Conservation (phyloP, 2,113 vertebrate genomes). For the Psilopogon haemacephalus region DNA sequence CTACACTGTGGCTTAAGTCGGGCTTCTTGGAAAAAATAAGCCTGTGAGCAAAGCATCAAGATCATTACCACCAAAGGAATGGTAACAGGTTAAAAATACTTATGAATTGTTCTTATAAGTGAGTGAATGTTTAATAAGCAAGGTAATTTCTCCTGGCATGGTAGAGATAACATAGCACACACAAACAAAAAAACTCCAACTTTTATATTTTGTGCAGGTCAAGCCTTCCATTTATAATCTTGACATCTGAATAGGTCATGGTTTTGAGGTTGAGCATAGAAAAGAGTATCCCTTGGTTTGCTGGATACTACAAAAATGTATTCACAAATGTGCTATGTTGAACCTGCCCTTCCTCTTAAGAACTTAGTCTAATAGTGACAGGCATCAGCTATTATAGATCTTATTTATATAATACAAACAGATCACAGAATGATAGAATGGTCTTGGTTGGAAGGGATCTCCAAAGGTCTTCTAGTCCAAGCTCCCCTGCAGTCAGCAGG, state of each 20-base stretch:
- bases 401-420: too few relatives aligned
- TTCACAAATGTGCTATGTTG: not conserved
- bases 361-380: not conserved
- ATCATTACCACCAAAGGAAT: not conserved
- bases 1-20: not conserved
- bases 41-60: not conserved
- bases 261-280: not conserved
- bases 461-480: too few relatives aligned
- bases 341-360: not conserved
- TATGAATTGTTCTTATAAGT: not conserved
- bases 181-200: not conserved
- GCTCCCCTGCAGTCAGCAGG: too few relatives aligned
- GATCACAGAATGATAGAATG: too few relatives aligned
- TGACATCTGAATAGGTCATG: not conserved
- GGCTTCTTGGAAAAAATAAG: not conserved
- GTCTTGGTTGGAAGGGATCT: too few relatives aligned
- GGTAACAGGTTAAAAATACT: not conserved
- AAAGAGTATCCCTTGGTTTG: not conserved
- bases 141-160: not conserved
- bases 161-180: not conserved
- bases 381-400: not conserved
- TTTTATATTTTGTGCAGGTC: not conserved
- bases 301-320: not conserved
- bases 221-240: not conserved
- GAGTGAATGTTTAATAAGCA: not conserved